Percentiles rank a stretch among this genome's conserved stretches.
phyloP scores from a whole-genome alignment of 2,113 vertebrate genomes.

The Aegithalos caudatus region DNA sequence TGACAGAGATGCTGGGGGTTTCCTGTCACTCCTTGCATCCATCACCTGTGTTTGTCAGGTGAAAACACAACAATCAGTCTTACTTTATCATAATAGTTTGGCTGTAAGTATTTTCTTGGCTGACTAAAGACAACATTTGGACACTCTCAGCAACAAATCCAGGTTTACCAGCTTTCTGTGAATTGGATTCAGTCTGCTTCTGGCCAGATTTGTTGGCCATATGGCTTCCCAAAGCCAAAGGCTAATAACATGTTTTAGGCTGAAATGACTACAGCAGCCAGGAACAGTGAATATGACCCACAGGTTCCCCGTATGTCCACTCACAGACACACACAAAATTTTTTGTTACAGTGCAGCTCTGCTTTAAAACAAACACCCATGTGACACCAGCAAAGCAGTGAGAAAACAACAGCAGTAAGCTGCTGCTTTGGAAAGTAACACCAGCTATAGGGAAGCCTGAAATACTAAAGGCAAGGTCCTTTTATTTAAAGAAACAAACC shows the following conservation, averaged over 20 bases:
- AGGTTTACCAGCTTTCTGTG: constrained; percentile 59
- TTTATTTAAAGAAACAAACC: neutral
- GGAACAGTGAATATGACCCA: neutral
- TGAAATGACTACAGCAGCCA: constrained; percentile 14
- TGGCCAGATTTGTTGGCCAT: constrained; percentile 63
- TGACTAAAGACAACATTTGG: constrained; percentile 60
- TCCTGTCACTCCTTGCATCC: neutral
- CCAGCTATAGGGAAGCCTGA: neutral
- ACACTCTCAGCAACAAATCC: constrained; percentile 33
- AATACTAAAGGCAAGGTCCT: neutral
- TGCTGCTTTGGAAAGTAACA: neutral
- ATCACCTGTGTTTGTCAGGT: neutral
- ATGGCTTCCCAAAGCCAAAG: constrained; percentile 64
- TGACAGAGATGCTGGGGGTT: neutral
- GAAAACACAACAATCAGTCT: neutral
- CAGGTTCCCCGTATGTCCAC: neutral
- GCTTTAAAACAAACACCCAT: neutral
- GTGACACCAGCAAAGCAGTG: neutral
- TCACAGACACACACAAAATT: neutral
- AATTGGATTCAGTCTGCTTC: constrained; percentile 52
- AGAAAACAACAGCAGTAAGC: neutral
- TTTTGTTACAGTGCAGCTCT: neutral
- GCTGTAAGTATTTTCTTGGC: constrained; percentile 46
- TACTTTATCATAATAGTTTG: constrained; percentile 13
- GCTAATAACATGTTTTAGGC: constrained; percentile 41